Conservation (phyloP, 2,113 vertebrate species). For the Galemys pyrenaicus region DNA sequence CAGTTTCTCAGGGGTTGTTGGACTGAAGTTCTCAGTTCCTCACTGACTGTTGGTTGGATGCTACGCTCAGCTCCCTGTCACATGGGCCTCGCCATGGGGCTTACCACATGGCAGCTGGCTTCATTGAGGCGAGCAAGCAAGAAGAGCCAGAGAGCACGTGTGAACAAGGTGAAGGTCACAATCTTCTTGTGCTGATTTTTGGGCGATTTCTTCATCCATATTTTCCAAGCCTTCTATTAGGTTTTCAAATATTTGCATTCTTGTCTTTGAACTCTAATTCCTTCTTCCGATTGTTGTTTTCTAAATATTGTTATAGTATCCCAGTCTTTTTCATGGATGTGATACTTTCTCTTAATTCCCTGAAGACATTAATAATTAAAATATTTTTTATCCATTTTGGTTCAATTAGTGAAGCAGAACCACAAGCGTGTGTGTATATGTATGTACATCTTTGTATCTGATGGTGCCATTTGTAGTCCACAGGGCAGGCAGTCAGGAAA, state of each 20-base stretch:
- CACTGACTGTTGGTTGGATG: neutral
- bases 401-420: neutral
- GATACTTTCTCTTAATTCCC: slow-evolving; percentile 9
- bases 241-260: neutral
- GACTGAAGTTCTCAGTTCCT: neutral
- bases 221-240: neutral
- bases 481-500: neutral
- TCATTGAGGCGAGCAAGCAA: neutral
- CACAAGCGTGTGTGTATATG: neutral
- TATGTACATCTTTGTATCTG: neutral
- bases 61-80: neutral
- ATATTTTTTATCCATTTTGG: neutral
- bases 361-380: neutral
- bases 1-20: neutral
- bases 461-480: neutral
- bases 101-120: neutral
- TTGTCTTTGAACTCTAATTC: slow-evolving; percentile 21
- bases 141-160: neutral
- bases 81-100: neutral
- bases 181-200: neutral
- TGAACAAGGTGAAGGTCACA: neutral
- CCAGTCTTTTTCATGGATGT: neutral
- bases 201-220: neutral
- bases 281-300: slow-evolving; percentile 4
- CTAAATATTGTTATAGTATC: neutral